Base-by-base conservation (phyloP, 1,140 invertebrate species). In the Nixonia krombeini region DNA sequence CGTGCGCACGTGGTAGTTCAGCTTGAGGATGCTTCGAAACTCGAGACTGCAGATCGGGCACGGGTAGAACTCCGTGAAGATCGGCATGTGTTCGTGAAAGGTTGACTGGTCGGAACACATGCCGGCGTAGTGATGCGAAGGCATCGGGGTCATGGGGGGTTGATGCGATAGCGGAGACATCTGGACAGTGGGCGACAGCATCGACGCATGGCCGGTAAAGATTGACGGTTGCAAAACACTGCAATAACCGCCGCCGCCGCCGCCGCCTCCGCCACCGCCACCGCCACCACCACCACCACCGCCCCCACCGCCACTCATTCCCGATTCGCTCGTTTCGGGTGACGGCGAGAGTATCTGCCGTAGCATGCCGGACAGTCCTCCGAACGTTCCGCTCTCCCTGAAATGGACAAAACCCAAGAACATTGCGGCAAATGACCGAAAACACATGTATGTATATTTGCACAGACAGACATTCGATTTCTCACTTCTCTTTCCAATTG, bases 331-430 rank as follows among this genome's bases (percentile, higher is more conserved):
- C 29, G 56, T 72, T 70, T 83, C 81, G 35, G 83, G 81, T 45
- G 82, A 82, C 8, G 83, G 83, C 33, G 83, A 85, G 9, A 85
- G 75, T 47, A 85, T 85, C 47, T 85, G 83, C 49, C 83, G 82
- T 56, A 84, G 75, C 83, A 84, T 85, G 52, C 83, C 83, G 17
- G 83, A 84, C 33, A 85, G 77, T 56, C 82, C 82, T 44, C 83
- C 83, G 51, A 84, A 84, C 5, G 77, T 80, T 46, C 83, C 83
- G 51, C 73, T 73, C 33, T 85, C 82, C 74, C 83, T 85, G 83
- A 74, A 85, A 84, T 76, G 67, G 76, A 83, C 74, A 85, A 79
- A 81, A 82, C 74, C 81, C 75, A 83, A 82, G 74, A 56, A 81
- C 75, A 80, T 78, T 80, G 78, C 76, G 72, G 56, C 61, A 44